Percentiles rank a stretch among this genome's conserved stretches.
These are phyloP conservation scores for Pristiophorus japonicus DNA, from an alignment of 2,113 vertebrate genomes.

Conservation along the genomic window DNA sequence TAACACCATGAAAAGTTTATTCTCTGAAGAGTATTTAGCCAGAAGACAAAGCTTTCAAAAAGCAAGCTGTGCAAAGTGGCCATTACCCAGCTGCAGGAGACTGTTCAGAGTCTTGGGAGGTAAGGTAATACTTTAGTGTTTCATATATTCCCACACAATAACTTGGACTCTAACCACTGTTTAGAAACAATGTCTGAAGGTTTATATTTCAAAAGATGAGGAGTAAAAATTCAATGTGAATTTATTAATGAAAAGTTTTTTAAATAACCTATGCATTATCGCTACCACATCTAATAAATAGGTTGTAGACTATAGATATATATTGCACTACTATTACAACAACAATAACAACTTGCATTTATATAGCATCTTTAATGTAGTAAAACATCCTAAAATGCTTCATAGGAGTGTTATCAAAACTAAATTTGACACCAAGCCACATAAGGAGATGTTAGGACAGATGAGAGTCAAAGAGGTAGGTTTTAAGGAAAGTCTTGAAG, in stretches of 20 bases:
- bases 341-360: no score
- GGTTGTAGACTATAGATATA: neutral
- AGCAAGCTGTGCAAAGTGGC: constrained; percentile 64
- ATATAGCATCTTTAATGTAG: no score
- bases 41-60: constrained; percentile 69
- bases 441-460: no score
- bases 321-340: no score
- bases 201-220: constrained; percentile 1
- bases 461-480: no score
- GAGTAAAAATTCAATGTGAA: no score
- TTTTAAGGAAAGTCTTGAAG: no score
- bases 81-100: constrained; percentile 63
- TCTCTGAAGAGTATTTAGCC: constrained; percentile 65
- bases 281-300: neutral
- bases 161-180: neutral
- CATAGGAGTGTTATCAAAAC: no score
- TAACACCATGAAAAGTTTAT: constrained; percentile 61
- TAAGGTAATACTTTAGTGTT: constrained; percentile 47
- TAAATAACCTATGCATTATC: neutral
- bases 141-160: neutral
- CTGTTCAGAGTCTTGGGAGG: constrained; percentile 65
- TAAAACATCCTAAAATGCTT: no score
- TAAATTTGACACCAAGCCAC: no score
- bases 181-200: neutral
- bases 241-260: neutral